Evolutionary conservation across 2,113 vertebrate species (phyloP).

Genomic region (Leucoraja erinaceus): DNA sequence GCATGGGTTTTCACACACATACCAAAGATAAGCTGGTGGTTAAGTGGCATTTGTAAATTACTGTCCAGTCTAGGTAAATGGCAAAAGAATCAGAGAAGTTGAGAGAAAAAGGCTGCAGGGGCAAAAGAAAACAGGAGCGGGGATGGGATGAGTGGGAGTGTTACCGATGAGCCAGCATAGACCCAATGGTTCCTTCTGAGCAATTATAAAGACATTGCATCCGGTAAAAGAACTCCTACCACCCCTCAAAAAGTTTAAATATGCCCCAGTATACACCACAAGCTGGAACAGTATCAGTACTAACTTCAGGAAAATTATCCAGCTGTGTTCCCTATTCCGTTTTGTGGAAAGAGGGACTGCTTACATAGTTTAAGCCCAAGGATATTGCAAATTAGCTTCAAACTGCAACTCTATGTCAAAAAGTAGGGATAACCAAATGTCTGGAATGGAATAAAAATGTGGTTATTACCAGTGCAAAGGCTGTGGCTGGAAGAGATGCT

Average conservation of each 20-base stretch:
- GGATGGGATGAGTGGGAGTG: no score
- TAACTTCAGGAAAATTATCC: background rate
- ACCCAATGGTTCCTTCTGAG: no score
- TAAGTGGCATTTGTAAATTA: no score
- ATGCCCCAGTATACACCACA: background rate
- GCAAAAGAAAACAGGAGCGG: no score
- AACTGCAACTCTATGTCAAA: background rate
- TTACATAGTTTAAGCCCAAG: background rate
- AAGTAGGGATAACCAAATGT: background rate
- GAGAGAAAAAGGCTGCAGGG: no score
- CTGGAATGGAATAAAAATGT: background rate
- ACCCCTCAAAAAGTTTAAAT: background rate
- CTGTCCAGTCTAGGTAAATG: no score
- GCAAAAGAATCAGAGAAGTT: no score
- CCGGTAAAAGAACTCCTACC: no score
- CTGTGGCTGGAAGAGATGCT: background rate
- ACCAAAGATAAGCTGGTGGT: no score
- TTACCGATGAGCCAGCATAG: no score
- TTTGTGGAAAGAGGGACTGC: background rate
- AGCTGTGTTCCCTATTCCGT: background rate
- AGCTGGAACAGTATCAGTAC: background rate
- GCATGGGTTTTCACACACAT: no score
- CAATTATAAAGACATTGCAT: no score
- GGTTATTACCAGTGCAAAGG: background rate
- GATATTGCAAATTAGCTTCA: background rate